Evolutionary conservation across 1,140 invertebrate species (phyloP).

Genomic region (Ctenoplectra terminalis): DNA sequence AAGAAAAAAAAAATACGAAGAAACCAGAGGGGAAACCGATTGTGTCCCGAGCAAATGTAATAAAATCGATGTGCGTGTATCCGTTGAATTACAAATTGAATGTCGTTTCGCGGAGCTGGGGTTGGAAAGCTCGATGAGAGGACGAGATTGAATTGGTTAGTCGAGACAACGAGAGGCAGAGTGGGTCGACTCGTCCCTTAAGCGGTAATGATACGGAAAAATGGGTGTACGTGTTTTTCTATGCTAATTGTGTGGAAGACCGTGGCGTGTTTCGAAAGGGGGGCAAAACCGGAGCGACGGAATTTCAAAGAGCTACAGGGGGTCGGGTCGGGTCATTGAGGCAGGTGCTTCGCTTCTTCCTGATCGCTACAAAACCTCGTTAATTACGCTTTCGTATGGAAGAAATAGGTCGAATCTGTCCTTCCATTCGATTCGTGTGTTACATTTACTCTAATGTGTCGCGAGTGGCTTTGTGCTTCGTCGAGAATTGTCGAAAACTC

Average conservation of each 20-base stretch:
- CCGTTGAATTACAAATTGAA: constrained; percentile 23
- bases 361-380: constrained; percentile 48
- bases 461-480: background rate
- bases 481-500: background rate
- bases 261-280: constrained; percentile 42
- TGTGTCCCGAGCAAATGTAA: background rate
- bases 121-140: background rate
- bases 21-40: background rate
- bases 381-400: constrained; percentile 53
- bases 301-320: background rate
- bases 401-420: constrained; percentile 43
- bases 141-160: constrained; percentile 11
- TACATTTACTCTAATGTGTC: background rate
- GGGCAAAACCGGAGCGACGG: background rate
- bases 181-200: constrained; percentile 33
- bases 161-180: background rate
- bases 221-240: constrained; percentile 42
- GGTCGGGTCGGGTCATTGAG: background rate
- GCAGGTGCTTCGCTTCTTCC: constrained; percentile 7
- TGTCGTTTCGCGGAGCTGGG: background rate
- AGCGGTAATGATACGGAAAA: constrained; percentile 62
- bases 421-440: background rate
- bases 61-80: constrained; percentile 5
- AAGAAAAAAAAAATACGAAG: background rate
- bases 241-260: constrained; percentile 60